Base-by-base conservation (phyloP, 2,797 vertebrate genomes). In the Myotis pilosus region DNA sequence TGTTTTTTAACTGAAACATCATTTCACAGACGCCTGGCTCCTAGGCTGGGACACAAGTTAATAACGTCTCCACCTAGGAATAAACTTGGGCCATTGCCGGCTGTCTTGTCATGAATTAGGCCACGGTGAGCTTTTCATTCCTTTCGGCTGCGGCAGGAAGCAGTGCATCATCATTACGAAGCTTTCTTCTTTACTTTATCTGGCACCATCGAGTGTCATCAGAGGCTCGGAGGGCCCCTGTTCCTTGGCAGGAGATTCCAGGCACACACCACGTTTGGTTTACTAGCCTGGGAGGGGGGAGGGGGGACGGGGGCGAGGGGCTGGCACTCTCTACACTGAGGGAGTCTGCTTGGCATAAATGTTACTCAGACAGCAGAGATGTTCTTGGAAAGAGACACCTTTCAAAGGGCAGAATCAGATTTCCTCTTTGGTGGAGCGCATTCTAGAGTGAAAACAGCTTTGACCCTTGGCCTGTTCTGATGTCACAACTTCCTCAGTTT, bases 11-110 rank as follows among this genome's bases (percentile, higher is more conserved):
- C 89, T 57, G 95, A 94, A 94, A 95, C 17, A 30, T 92, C 82
- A 96, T 97, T 98, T 98, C 89, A 96, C 80, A 97, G 94, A 84
- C 96, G 86, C 64, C 94, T 81, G 68, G 74, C 97, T 97, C 41
- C 64, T 81, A 83, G 60, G 80, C 93, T 96, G 94, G 92, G 89
- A 97, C 96, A 95, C 53, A 72, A 93, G 92, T 96, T 97, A 97
- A 92, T 95, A 96, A 90, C 28, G 62, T 87, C 80, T 93, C 95
- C 97, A 87, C 92, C 90, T 97, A 71, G 79, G 74, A 92, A 85
- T 96, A 92, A 97, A 94, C 94, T 80, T 95, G 96, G 94, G 64
- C 92, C 96, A 62, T 92, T 96, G 95, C 87, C 60, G 88, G 53
- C 94, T 95, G 57, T 95, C 69, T 86, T 87, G 57, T 92, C 53